These are phyloP conservation scores for Mythimna vitellina DNA, from an alignment of 2,888 invertebrate genomes.

Conservation along the genomic window DNA sequence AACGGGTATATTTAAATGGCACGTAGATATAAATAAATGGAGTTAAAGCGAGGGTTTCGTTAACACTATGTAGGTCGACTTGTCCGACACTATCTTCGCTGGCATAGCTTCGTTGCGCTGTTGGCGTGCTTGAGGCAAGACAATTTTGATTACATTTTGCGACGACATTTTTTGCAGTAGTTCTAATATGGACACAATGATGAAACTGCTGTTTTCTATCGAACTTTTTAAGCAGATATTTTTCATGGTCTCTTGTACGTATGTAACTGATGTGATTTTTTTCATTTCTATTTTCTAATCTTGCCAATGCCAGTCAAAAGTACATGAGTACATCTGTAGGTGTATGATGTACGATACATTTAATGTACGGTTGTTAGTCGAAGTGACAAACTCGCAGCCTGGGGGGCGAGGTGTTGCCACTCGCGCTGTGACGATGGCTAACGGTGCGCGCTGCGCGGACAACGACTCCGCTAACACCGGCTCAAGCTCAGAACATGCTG, in stretches of 20 bases:
- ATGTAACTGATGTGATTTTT: not conserved
- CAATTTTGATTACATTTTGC: not conserved
- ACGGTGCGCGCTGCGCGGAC: slow-evolving; percentile 87
- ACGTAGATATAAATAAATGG: slow-evolving; percentile 70
- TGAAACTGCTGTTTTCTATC: not conserved
- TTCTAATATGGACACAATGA: not conserved
- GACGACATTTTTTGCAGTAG: not conserved
- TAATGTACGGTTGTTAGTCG: slow-evolving; percentile 34
- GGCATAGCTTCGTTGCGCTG: slow-evolving; percentile 54
- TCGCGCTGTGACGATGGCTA: slow-evolving; percentile 71
- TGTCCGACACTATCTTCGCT: slow-evolving; percentile 66
- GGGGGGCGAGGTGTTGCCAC: slow-evolving; percentile 58
- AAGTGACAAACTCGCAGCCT: slow-evolving; percentile 53
- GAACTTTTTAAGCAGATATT: not conserved
- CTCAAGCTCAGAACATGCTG: slow-evolving; percentile 80
- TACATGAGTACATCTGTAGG: not conserved
- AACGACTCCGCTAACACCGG: slow-evolving; percentile 81
- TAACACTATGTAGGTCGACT: slow-evolving; percentile 80
- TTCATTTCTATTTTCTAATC: not conserved
- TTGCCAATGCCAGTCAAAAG: not conserved
- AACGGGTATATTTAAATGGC: slow-evolving; percentile 65
- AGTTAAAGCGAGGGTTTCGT: slow-evolving; percentile 74
- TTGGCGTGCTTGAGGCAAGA: slow-evolving; percentile 18
- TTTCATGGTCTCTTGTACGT: not conserved
- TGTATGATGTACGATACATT: slow-evolving; percentile 15